Evolutionary conservation across 2,888 invertebrate genomes (phyloP), one percentile per base, ranked within the genome.

Genomic region (Cheiracanthium punctorium): DNA sequence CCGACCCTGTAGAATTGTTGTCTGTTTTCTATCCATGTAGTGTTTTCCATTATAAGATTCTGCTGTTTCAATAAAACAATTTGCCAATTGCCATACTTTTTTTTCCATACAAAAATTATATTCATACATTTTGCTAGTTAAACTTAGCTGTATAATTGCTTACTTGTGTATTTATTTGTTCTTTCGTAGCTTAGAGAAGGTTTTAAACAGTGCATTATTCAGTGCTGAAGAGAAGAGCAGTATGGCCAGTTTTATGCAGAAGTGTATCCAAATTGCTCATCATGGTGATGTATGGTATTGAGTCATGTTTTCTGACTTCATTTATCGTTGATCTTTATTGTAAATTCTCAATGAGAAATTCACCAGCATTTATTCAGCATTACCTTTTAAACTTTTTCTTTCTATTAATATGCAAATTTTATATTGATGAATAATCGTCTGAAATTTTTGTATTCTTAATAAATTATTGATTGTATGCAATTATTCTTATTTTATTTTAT

Each of bases 161-260:
- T 37, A 7, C 37, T 37, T 48, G 14, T 48, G 5, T 48, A 48
- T 12, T 12, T 2, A 48, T 17, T 77, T 67, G 20, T 67, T 73
- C 17, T 76, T 82, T 79, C 43, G 1, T 24, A 90, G 90, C 43
- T 85, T 89, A 41, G 79, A 88, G 33, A 88, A 81, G 32, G 77
- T 88, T 14, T 91, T 94, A 1, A 93, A 93, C 14, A 94, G 94
- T 20, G 92, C 92, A 0, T 93, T 94, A 85, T 96, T 97, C 90
- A 91, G 91, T 0, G 84, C 89, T 0, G 89, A 91, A 0, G 94
- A 96, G 88, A 90, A 94, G 0, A 87, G 91, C 1, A 90, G 91
- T 7, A 95, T 96, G 89, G 30, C n/a, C 14, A 30, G 20, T 7
- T 72, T 64, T 32, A 80, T 84, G 67, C 75, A 91, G 0, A 90